Percentiles rank a stretch among this genome's conserved stretches.
phyloP scores from a whole-genome alignment of 2,888 invertebrate species.

The Resseliella maxima region DNA sequence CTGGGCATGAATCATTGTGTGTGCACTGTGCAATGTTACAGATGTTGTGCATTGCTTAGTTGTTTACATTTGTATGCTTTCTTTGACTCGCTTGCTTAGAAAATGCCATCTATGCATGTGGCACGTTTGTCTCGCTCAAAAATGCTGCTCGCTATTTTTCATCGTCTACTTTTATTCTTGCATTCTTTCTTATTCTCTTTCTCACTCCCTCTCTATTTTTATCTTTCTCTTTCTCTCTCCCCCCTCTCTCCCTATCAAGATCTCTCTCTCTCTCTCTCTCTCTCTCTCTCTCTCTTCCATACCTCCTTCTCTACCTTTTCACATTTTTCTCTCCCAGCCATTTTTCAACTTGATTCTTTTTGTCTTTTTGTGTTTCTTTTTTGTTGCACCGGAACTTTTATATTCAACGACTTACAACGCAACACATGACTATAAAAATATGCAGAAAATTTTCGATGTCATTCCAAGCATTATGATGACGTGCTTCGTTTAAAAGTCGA shows the following conservation, averaged over 20 bases:
- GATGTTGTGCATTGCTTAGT: constrained; percentile 35
- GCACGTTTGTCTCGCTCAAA: constrained; percentile 13
- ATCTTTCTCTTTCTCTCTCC: neutral
- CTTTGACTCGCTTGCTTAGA: constrained; percentile 30
- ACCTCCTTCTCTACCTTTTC: neutral
- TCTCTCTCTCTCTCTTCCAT: neutral
- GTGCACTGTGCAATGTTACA: constrained; percentile 25
- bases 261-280: neutral
- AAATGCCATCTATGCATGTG: neutral
- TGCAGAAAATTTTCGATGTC: constrained; percentile 31
- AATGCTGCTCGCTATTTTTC: neutral
- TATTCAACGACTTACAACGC: too few species aligned
- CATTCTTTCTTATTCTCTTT: neutral
- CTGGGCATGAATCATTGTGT: constrained; percentile 9
- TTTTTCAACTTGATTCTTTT: neutral
- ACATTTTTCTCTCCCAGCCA: too few species aligned
- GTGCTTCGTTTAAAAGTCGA: constrained; percentile 34
- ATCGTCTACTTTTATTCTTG: too few species aligned
- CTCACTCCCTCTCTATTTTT: neutral
- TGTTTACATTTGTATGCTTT: constrained; percentile 45
- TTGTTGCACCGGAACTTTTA: constrained; percentile 32
- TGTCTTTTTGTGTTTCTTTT: too few species aligned
- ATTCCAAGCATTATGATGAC: constrained; percentile 17
- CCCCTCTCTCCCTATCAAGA: neutral
- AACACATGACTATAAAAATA: constrained; percentile 2